Conservation (phyloP, 2,888 invertebrate genomes). For the Pterobdella sp. region DNA sequence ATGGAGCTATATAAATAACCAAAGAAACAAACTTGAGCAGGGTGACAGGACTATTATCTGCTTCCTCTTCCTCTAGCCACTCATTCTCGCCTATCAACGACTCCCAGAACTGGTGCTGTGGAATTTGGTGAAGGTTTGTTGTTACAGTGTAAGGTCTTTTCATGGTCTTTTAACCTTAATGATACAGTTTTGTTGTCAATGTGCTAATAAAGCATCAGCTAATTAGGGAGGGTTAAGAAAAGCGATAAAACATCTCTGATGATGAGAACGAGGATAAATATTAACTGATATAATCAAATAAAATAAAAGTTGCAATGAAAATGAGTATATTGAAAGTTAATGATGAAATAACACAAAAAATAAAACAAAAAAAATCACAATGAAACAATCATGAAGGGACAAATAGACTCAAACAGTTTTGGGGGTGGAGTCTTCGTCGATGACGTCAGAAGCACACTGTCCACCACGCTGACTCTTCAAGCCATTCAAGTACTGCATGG, state of each 20-base stretch:
- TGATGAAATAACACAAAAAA: background rate
- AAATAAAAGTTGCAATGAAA: background rate
- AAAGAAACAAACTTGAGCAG: conserved; percentile 15
- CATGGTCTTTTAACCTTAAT: too few species aligned
- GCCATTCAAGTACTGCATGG: conserved; percentile 41
- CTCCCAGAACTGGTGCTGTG: conserved; percentile 30
- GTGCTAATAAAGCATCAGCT: too few species aligned
- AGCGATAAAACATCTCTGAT: too few species aligned
- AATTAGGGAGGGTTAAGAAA: too few species aligned
- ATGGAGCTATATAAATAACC: background rate
- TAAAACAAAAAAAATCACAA: too few species aligned
- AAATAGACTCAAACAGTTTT: conserved; percentile 35
- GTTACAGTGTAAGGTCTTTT: background rate
- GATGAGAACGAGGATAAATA: background rate
- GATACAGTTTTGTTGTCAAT: too few species aligned
- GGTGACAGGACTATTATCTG: background rate
- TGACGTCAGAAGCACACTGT: conserved; percentile 36
- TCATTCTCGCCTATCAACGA: conserved; percentile 28
- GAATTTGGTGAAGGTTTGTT: too few species aligned
- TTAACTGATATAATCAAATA: background rate
- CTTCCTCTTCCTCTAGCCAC: conserved; percentile 8
- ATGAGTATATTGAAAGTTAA: background rate
- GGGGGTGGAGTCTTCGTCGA: conserved; percentile 41
- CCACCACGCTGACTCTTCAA: conserved; percentile 45
- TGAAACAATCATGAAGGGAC: background rate